A percentile compares a stretch with the other conserved stretches of the same genome.
Evolutionary conservation across 2,797 vertebrate genomes (phyloP).

Genomic region (Halcyon badia): DNA sequence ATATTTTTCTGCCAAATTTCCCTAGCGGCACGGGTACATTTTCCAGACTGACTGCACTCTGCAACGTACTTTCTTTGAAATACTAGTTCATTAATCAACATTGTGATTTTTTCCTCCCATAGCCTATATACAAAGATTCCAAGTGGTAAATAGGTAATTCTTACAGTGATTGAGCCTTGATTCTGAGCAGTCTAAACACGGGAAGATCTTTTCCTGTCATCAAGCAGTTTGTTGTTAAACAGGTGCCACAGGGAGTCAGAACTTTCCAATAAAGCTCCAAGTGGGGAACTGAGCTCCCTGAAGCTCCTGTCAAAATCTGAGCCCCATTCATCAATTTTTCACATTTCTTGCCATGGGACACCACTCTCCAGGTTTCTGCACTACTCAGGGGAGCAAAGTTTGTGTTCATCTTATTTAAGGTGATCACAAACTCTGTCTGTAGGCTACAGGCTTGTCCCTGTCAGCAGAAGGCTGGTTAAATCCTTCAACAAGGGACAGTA

Average conservation of each 20-base stretch:
- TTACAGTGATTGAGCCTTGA: background rate
- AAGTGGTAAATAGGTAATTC: background rate
- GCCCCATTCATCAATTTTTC: background rate
- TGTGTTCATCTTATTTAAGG: background rate
- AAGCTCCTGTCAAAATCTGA: background rate
- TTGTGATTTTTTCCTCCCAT: background rate
- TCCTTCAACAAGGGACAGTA: background rate
- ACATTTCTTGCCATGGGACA: background rate
- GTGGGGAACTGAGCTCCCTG: rapidly evolving
- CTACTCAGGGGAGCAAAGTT: background rate
- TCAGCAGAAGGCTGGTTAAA: background rate
- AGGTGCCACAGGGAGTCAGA: background rate
- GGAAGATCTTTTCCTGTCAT: background rate
- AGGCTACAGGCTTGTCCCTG: rapidly evolving
- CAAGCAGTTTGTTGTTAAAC: background rate
- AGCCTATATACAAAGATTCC: background rate
- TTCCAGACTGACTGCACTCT: background rate
- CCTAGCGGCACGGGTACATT: background rate
- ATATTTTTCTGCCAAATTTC: background rate
- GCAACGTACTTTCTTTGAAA: background rate
- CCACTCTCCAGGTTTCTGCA: background rate
- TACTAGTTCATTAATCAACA: constrained; percentile 28
- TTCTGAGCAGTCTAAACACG: background rate
- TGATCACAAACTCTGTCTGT: rapidly evolving
- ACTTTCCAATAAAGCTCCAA: background rate